A percentile compares a stretch with the other conserved stretches of the same genome.
These are phyloP conservation scores for Oedothorax gibbosus DNA, from an alignment of 1,140 invertebrate genomes.

Conservation along the genomic window DNA sequence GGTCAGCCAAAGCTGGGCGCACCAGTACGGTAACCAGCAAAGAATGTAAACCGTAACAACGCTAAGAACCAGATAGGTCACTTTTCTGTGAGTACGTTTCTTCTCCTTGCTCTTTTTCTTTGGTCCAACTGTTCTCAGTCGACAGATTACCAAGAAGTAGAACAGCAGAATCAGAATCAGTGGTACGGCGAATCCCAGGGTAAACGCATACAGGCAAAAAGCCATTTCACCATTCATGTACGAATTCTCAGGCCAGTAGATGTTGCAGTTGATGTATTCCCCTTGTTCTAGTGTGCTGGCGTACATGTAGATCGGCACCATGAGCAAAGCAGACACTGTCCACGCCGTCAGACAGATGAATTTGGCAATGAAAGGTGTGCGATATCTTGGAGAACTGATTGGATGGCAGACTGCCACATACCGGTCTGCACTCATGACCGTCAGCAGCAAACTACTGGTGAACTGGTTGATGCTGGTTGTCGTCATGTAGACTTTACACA, in stretches of 20 bases:
- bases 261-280: constrained; percentile 77
- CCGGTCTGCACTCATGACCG: constrained; percentile 96
- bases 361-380: constrained; percentile 88
- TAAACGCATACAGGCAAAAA: constrained; percentile 92
- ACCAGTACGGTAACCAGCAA: constrained; percentile 98
- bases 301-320: constrained; percentile 92
- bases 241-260: constrained; percentile 80
- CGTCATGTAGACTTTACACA: constrained; percentile 94
- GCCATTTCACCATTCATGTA: constrained; percentile 74
- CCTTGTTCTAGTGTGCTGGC: constrained; percentile 76
- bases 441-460: constrained; percentile 91
- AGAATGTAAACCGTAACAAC: constrained; percentile 96
- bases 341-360: constrained; percentile 86
- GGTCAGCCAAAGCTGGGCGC: constrained; percentile 75
- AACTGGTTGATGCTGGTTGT: constrained; percentile 96
- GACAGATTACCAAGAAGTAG: constrained; percentile 92
- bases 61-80: constrained; percentile 93
- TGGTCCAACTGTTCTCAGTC: constrained; percentile 75
- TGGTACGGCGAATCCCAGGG: constrained; percentile 93
- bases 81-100: constrained; percentile 90
- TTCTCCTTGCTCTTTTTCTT: constrained; percentile 86
- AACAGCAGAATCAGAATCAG: constrained; percentile 96
- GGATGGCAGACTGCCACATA: constrained; percentile 97
- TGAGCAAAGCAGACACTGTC: constrained; percentile 83
- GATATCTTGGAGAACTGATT: constrained; percentile 84